Percentiles rank a stretch among this genome's conserved stretches.
phyloP scores from a whole-genome alignment of 2,888 invertebrate genomes.

The Scaeva pyrastri region DNA sequence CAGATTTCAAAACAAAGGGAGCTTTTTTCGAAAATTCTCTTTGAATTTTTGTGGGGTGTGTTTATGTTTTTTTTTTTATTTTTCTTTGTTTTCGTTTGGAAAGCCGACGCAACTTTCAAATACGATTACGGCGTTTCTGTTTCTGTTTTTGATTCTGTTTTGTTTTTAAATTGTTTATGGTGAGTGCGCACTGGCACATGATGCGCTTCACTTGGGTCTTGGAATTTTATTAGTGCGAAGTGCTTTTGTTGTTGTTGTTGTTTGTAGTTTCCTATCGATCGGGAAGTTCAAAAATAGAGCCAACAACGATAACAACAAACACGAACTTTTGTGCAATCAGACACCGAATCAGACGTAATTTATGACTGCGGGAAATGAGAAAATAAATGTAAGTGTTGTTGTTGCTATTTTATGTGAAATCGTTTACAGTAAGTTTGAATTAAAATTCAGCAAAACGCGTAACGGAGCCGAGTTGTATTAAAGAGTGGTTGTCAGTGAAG shows the following conservation, averaged over 20 bases:
- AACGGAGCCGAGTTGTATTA: background rate
- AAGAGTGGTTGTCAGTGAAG: constrained; percentile 19
- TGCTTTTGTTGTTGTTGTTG: constrained; percentile 12
- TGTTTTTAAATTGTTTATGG: constrained; percentile 53
- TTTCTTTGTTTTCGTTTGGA: constrained; percentile 18
- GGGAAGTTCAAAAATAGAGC: constrained; percentile 60
- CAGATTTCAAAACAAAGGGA: constrained; percentile 34
- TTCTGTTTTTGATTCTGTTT: constrained; percentile 24
- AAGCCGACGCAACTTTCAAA: constrained; percentile 11
- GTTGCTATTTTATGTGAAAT: constrained; percentile 33
- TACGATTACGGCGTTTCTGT: constrained; percentile 20
- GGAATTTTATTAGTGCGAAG: background rate
- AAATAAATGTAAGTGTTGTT: constrained; percentile 11
- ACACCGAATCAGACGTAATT: constrained; percentile 70
- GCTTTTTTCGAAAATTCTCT: constrained; percentile 27
- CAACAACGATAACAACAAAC: constrained; percentile 59
- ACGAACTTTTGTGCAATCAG: constrained; percentile 68
- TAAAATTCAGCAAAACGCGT: constrained; percentile 45
- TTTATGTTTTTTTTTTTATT: no score
- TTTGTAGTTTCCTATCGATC: constrained; percentile 33
- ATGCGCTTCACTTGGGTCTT: constrained; percentile 57
- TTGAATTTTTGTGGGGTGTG: background rate
- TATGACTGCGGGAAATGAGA: constrained; percentile 54
- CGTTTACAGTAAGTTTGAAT: constrained; percentile 51
- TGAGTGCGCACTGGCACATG: constrained; percentile 68